A percentile compares a stretch with the other conserved stretches of the same genome.
These are phyloP conservation scores for Pseudorasbora parva DNA, from an alignment of 2,113 vertebrate genomes.

Conservation along the genomic window DNA sequence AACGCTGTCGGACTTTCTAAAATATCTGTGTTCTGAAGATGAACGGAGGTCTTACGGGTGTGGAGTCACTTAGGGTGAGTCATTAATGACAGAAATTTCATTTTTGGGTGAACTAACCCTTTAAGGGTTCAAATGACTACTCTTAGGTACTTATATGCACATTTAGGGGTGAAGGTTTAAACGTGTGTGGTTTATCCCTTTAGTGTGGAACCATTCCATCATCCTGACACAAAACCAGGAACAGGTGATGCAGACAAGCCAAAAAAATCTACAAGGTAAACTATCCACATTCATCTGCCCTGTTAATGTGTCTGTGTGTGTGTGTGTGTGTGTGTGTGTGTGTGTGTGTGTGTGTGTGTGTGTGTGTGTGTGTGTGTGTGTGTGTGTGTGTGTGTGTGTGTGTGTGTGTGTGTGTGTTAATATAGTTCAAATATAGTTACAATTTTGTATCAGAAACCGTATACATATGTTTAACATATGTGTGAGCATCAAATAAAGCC, in stretches of 20 bases:
- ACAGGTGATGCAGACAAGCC: constrained; percentile 53
- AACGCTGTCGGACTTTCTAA: no score
- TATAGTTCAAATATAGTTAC: no score
- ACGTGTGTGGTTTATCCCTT: constrained; percentile 18
- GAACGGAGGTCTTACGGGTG: no score
- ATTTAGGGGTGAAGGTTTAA: neutral
- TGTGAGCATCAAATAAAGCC: neutral
- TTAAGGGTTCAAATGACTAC: neutral
- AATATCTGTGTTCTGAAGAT: no score
- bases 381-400: no score
- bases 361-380: no score
- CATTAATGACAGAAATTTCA: no score
- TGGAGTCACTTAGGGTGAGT: no score
- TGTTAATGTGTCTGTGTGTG: neutral
- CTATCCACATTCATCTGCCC: constrained; percentile 27
- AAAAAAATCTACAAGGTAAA: constrained; percentile 52
- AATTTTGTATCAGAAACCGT: neutral
- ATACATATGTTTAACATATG: neutral
- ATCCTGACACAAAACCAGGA: constrained; percentile 37
- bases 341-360: no score
- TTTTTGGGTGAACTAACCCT: no score
- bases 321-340: neutral
- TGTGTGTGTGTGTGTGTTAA: neutral
- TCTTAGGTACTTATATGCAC: neutral
- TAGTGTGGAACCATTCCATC: constrained; percentile 33